These are phyloP conservation scores for Drosophila gunungcola DNA, from an alignment of 1,140 invertebrate genomes.

Conservation along the genomic window DNA sequence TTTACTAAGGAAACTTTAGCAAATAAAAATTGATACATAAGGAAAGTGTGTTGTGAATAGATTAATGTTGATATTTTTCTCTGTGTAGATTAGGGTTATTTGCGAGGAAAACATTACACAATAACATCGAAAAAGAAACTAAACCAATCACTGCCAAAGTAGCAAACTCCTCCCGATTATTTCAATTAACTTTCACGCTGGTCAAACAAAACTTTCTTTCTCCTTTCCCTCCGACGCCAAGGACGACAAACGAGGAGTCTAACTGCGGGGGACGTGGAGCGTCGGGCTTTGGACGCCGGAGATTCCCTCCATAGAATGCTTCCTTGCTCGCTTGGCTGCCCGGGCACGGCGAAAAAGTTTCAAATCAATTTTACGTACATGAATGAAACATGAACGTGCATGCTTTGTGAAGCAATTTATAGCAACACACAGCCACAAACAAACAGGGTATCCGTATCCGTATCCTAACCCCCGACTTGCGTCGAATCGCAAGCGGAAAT, in stretches of 20 bases:
- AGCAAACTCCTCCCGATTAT: conserved; percentile 71
- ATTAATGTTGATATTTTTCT: neutral
- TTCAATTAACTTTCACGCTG: conserved; percentile 74
- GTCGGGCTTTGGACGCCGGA: neutral
- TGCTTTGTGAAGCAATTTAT: conserved; percentile 74
- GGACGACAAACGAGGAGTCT: conserved; percentile 29
- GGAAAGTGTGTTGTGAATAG: too few relatives aligned
- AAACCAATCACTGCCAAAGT: conserved; percentile 62
- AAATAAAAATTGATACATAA: too few relatives aligned
- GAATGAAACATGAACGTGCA: conserved; percentile 80
- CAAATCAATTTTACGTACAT: conserved; percentile 80
- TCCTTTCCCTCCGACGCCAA: too few relatives aligned
- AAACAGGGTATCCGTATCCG: conserved; percentile 27
- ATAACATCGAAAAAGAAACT: conserved; percentile 48
- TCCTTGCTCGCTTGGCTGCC: conserved; percentile 50
- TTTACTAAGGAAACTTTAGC: too few relatives aligned
- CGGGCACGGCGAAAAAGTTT: conserved; percentile 60
- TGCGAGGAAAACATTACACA: conserved; percentile 13
- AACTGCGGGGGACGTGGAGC: conserved; percentile 3
- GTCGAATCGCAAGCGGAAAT: conserved; percentile 69
- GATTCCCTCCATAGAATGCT: conserved; percentile 28
- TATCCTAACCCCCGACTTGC: conserved; percentile 13
- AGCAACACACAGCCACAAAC: conserved; percentile 47
- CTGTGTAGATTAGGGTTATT: neutral
- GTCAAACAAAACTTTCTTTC: conserved; percentile 42